A percentile compares a stretch with the other conserved stretches of the same genome.
Conservation (phyloP, 2,797 vertebrate genomes). For the Hozukius guyotensis region DNA sequence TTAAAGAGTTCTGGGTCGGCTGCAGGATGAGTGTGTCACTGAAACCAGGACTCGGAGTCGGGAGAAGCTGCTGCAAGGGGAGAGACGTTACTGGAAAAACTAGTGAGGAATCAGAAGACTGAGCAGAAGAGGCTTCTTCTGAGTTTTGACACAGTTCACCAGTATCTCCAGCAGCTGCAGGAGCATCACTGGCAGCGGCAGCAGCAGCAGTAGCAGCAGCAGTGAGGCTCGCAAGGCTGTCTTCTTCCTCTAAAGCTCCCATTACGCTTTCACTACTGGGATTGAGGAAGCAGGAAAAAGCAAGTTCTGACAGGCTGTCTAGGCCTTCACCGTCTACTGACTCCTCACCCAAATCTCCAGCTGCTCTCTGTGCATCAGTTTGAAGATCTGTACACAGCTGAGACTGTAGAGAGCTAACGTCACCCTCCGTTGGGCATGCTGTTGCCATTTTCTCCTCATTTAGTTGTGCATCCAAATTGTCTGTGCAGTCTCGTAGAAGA, state of each 20-base stretch:
- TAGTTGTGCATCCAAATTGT: conserved; percentile 78
- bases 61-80: conserved; percentile 74
- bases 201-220: conserved; percentile 56
- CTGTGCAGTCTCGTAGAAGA: conserved; percentile 82
- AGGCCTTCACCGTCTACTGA: conserved; percentile 59
- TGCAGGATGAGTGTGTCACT: conserved; percentile 75
- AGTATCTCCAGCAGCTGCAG: conserved; percentile 1
- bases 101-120: conserved; percentile 57
- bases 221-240: conserved; percentile 67
- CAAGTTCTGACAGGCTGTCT: conserved; percentile 74
- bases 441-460: conserved; percentile 79
- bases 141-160: conserved; percentile 15
- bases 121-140: conserved; percentile 28
- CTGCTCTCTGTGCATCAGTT: conserved; percentile 62
- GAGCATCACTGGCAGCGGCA: conserved; percentile 20
- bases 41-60: conserved; percentile 60
- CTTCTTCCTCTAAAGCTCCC: conserved; percentile 67
- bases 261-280: conserved; percentile 60
- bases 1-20: conserved; percentile 60
- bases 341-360: conserved; percentile 50
- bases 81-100: conserved; percentile 68
- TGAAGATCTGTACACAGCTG: conserved; percentile 87
- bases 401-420: conserved; percentile 85
- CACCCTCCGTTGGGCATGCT: conserved; percentile 83
- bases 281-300: conserved; percentile 80